Evolutionary conservation across 2,113 vertebrate species (phyloP), one percentile per base, ranked within the genome.

Genomic region (Microcebus lehilahytsara): DNA sequence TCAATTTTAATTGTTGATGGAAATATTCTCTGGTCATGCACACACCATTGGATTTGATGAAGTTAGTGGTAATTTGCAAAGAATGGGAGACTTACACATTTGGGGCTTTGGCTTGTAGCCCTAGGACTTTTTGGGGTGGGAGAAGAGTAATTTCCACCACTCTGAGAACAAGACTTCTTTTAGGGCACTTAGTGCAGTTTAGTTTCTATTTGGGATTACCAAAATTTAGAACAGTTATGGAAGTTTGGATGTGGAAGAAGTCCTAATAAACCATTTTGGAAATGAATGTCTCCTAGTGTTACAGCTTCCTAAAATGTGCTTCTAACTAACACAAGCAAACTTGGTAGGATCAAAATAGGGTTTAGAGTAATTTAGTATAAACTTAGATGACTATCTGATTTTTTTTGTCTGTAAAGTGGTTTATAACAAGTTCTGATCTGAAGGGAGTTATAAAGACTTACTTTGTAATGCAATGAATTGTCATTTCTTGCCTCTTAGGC

Each of bases 31-130:
- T 95, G 67, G 49, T 96, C 32, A 64, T 23, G 12, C 75, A 95
- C 42, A 84, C 93, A 30, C 34, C 86, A 69, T 86, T 72, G 75
- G 91, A 91, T 87, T 96, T 60, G 85, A 81, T 92, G 46, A 90
- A 83, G 10, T 85, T 95, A 87, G 92, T 92, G 58, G 19, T 95
- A 74, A 96, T 97, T 92, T 95, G 69, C 27, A 85, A 85, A 91
- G 64, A 87, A 34, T 58, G 32, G 46, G 69, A 19, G 42, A 66
- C 19, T 95, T 97, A 75, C 92, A 58, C 1, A 74, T 89, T 89
- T 9, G 34, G 19, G 8, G 8, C 34, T 12, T 88, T 85, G 37
- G 49, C 51, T 95, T 16, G 46, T 25, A 90, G 51, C 9, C 30
- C 7, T 75, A 74, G 72, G 16, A 53, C 88, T 94, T 75, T 14